Percentiles rank a stretch among this genome's conserved stretches.
These are phyloP conservation scores for Cantharis flavilabris DNA, from an alignment of 2,888 invertebrate genomes.

Conservation along the genomic window DNA sequence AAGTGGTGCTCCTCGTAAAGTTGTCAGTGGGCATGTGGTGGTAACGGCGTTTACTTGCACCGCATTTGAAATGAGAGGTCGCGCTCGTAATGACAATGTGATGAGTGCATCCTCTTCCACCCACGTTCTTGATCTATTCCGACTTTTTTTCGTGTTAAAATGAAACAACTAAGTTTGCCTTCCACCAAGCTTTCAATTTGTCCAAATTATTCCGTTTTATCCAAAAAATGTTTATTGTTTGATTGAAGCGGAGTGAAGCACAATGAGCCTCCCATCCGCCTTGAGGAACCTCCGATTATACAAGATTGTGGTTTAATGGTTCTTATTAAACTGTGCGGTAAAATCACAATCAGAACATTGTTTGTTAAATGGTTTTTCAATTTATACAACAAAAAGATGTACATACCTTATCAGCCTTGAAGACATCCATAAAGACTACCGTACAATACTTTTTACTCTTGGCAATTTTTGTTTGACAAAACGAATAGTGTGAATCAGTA, in stretches of 20 bases:
- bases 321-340: neutral
- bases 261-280: neutral
- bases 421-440: neutral
- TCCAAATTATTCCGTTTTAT: neutral
- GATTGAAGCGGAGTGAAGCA: neutral
- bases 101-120: slow-evolving; percentile 42
- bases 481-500: neutral
- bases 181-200: neutral
- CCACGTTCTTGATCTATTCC: slow-evolving; percentile 17
- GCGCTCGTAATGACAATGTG: slow-evolving; percentile 54
- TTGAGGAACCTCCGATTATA: neutral
- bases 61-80: slow-evolving; percentile 54
- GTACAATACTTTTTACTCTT: neutral
- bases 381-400: neutral
- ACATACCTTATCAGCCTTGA: neutral
- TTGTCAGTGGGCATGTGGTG: slow-evolving; percentile 57
- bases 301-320: neutral
- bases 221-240: neutral
- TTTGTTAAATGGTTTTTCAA: neutral
- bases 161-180: neutral
- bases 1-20: slow-evolving; percentile 58
- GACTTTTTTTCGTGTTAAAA: neutral
- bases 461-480: neutral
- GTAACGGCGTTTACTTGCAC: slow-evolving; percentile 54
- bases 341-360: neutral